These are phyloP conservation scores for Cyanocitta stelleri DNA, from an alignment of 2,113 vertebrate genomes.

Conservation along the genomic window DNA sequence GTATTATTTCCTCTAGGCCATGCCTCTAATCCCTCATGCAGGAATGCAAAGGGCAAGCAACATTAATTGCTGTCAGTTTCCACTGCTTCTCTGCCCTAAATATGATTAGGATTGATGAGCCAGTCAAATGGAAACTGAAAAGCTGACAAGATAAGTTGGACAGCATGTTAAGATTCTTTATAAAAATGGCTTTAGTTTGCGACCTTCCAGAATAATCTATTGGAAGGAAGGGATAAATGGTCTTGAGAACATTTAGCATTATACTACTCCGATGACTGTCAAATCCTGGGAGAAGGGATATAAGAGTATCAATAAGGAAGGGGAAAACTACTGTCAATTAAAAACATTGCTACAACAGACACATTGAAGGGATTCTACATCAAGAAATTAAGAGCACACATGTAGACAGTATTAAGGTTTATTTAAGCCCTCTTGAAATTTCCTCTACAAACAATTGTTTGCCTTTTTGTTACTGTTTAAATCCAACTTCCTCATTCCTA, in stretches of 20 bases:
- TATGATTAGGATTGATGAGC: background rate
- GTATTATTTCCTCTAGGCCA: background rate
- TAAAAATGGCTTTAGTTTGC: background rate
- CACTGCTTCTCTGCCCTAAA: background rate
- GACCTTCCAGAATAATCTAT: background rate
- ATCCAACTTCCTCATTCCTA: slow-evolving; percentile 21
- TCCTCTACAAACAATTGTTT: slow-evolving; percentile 1
- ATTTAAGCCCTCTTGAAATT: background rate
- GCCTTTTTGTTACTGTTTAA: background rate
- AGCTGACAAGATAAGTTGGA: background rate
- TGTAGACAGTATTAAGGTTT: background rate
- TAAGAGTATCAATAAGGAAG: background rate
- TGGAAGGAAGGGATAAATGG: background rate
- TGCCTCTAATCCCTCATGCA: background rate
- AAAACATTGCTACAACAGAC: background rate
- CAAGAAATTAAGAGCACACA: background rate
- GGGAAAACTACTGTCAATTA: background rate
- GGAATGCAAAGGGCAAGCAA: background rate
- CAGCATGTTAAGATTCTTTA: background rate
- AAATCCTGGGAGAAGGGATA: background rate
- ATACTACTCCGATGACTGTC: background rate
- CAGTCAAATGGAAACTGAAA: background rate
- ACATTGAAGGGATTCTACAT: background rate
- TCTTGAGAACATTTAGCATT: background rate
- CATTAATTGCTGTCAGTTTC: background rate